A percentile compares a stretch with the other conserved stretches of the same genome.
Conservation (phyloP, 2,888 invertebrate genomes). For the Terebella lapidaria region DNA sequence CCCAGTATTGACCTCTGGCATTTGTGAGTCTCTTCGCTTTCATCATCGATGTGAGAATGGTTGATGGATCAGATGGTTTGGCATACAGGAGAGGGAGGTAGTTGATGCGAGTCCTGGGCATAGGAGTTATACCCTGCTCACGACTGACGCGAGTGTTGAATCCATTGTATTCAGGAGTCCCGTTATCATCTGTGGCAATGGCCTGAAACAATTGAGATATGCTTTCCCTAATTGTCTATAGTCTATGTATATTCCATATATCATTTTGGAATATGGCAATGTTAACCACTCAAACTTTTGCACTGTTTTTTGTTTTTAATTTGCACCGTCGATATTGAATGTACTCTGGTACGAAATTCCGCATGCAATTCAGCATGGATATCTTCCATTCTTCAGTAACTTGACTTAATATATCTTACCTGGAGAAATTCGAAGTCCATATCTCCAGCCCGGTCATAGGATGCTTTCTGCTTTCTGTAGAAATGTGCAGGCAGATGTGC, state of each 20-base stretch:
- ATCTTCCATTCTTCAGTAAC: no score
- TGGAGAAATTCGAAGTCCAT: slow-evolving; percentile 2
- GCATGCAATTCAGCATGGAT: no score
- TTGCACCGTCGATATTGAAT: no score
- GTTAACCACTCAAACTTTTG: background rate
- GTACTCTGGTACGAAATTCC: no score
- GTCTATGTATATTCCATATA: no score
- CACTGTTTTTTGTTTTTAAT: background rate
- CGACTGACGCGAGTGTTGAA: background rate
- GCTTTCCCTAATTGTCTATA: no score
- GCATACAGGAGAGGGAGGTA: slow-evolving; percentile 22
- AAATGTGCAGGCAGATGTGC: background rate
- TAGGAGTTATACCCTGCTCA: slow-evolving; percentile 8
- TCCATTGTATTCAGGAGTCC: slow-evolving; percentile 5
- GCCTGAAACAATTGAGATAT: background rate
- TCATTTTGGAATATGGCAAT: no score
- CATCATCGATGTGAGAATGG: slow-evolving; percentile 19
- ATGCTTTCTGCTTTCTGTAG: background rate
- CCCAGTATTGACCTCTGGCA: slow-evolving; percentile 12
- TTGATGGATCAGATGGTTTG: slow-evolving; percentile 19
- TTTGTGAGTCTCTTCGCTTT: slow-evolving; percentile 15
- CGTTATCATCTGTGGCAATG: background rate
- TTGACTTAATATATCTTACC: no score
- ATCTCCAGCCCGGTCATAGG: no score
- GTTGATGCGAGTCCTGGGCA: slow-evolving; percentile 13